Base-by-base conservation (phyloP, 1,140 invertebrate genomes). In the Drosophila pallidifrons region DNA sequence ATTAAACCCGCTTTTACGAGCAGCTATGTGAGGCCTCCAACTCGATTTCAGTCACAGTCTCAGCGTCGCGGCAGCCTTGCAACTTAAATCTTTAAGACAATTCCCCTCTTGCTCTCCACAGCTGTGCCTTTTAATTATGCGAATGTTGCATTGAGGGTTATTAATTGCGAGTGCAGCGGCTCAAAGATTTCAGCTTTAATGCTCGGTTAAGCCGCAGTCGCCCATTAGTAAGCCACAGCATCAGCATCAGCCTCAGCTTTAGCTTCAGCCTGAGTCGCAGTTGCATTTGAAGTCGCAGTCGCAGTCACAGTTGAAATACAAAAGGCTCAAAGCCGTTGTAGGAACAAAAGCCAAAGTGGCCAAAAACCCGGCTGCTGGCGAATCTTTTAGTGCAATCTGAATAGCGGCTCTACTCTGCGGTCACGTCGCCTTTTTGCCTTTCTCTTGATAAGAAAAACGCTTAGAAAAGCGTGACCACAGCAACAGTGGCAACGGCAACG, bases 381-480 rank as follows among this genome's bases (percentile, higher is more conserved):
- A 88, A 88, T 88, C 85, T 88, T 81, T 89, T 85, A 81, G 85
- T 89, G 81, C 61, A 85, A 80, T 77, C 75, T 80, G 73, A 80
- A 82, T 79, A 77, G 83, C 87, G 68, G 82, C 81, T 70, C 51
- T 32, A 38, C 54, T 25, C 20, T 69, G 76, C 76, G 82, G 82
- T 88, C 82, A 86, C 83, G 82, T 82, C 66, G 75, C 58, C 79
- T 57, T 57, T 57, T 43, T 57, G 32, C 47, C 47, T 30, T 38
- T 30, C 45, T 25, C 61, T 67, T 80, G 83, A 89, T 87, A 89
- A 87, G 83, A 47, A 83, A 88, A 87, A 78, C 83, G 85, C 83
- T 87, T 89, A 88, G 85, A 88, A 88, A 89, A 89, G 83, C 83
- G 83, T 89, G 85, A 83, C 83, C 77, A 76, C 81, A 82, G 76